These are phyloP conservation scores for Ianthella basta DNA, from an alignment of 37 sponge, comb jelly and placozoan species.

Conservation along the genomic window DNA sequence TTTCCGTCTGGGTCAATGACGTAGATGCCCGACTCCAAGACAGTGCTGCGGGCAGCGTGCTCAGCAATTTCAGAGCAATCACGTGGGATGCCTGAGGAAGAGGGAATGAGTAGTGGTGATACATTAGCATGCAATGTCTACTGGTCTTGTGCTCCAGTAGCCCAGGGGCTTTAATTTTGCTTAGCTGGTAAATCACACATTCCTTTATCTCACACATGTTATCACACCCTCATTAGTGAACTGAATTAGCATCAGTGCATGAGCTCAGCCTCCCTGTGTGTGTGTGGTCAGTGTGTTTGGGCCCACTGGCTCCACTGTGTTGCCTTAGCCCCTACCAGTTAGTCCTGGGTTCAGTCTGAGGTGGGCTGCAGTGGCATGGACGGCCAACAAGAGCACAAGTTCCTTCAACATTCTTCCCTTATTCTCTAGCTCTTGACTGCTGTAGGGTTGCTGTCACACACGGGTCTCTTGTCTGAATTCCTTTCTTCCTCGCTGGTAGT, in stretches of 20 bases:
- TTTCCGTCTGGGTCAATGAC: conserved; percentile 19
- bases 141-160: too few species aligned
- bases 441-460: not conserved
- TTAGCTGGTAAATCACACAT: too few species aligned
- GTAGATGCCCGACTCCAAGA: conserved; percentile 4
- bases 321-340: too few species aligned
- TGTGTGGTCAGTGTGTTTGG: too few species aligned
- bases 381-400: not conserved
- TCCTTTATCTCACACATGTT: too few species aligned
- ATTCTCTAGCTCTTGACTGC: not conserved
- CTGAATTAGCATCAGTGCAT: too few species aligned
- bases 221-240: too few species aligned
- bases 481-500: not conserved
- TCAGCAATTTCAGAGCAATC: conserved; percentile 24
- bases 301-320: too few species aligned
- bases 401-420: not conserved
- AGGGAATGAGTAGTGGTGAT: too few species aligned
- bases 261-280: too few species aligned
- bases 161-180: too few species aligned
- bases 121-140: too few species aligned
- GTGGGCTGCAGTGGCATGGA: not conserved
- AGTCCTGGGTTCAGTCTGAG: conserved; percentile 9
- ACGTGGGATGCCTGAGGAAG: conserved; percentile 6
- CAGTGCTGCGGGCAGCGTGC: not conserved
- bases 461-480: not conserved